Evolutionary conservation across 2,113 vertebrate species (phyloP), one percentile per base, ranked within the genome.

Genomic region (Rattus rattus): DNA sequence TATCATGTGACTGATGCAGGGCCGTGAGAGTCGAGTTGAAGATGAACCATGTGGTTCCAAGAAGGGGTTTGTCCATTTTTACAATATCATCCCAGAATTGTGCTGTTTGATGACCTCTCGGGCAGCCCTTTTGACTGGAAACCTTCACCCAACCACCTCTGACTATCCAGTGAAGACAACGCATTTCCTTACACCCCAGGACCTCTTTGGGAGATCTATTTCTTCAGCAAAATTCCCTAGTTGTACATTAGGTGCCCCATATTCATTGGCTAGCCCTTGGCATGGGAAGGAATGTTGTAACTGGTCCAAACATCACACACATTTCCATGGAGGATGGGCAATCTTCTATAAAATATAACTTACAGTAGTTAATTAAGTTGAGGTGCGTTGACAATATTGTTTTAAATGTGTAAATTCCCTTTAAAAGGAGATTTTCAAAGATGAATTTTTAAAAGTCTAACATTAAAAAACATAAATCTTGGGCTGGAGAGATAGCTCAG

Each of bases 221-320:
- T 95, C 69, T 92, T 90, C 70, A 92, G 84, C 87, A 67, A n/a
- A 36, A 90, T 91, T 95, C 93, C 76, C 90, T 72, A 95, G 65
- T 16, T 89, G 39, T 83, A 52, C 2, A 56, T 56, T 67, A 73
- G 3, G 26, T 92, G 9, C 75, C 94, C 75, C 47, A 33, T 3
- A 88, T 86, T 28, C 9, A 0, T 75, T 73, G 63, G 10, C 47
- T 39, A 85, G 77, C 39, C 33, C 26, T 91, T 91, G 90, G 59
- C 59, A 83, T 47, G 70, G 70, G 67, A 91, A 96, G 39, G 5
- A 54, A 47, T 30, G 36, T 3, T 90, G 22, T 65, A 61, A 59
- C 26, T 83, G n/a, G 16, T 92, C 43, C 76, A 95, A 94, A 89
- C 1, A 9, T 17, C 59, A 72, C 11, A 36, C 9, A 69, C 28